These are phyloP conservation scores for Craseonycteris thonglongyai DNA, from an alignment of 2,113 vertebrate genomes.

Conservation along the genomic window DNA sequence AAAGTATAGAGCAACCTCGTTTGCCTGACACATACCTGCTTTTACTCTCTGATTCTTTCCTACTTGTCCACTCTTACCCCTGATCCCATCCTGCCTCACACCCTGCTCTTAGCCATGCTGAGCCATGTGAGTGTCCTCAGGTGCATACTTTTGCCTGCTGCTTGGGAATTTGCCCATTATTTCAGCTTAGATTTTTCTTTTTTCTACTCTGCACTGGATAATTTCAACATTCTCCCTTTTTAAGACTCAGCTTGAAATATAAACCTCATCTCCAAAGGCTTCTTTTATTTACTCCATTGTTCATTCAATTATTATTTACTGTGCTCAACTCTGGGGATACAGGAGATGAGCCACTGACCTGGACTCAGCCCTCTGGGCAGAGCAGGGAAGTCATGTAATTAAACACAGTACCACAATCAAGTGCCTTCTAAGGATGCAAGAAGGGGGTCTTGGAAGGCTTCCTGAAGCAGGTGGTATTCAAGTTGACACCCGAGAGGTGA, in stretches of 20 bases:
- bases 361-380: not conserved
- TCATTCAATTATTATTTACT: not conserved
- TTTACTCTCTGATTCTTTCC: not conserved
- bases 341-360: not conserved
- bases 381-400: not conserved
- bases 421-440: not conserved
- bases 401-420: not conserved
- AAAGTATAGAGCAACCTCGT: not conserved
- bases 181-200: not conserved
- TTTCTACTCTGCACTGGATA: not conserved
- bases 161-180: not conserved
- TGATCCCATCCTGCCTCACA: not conserved
- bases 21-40: not conserved
- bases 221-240: not conserved
- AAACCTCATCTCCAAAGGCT: not conserved
- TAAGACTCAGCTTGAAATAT: not conserved
- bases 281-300: not conserved
- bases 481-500: not conserved
- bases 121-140: not conserved
- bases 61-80: not conserved
- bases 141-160: not conserved
- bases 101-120: not conserved
- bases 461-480: not conserved
- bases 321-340: not conserved
- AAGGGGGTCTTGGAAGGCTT: not conserved